Evolutionary conservation across 2,888 invertebrate genomes (phyloP).

Genomic region (Synergus japonicus): DNA sequence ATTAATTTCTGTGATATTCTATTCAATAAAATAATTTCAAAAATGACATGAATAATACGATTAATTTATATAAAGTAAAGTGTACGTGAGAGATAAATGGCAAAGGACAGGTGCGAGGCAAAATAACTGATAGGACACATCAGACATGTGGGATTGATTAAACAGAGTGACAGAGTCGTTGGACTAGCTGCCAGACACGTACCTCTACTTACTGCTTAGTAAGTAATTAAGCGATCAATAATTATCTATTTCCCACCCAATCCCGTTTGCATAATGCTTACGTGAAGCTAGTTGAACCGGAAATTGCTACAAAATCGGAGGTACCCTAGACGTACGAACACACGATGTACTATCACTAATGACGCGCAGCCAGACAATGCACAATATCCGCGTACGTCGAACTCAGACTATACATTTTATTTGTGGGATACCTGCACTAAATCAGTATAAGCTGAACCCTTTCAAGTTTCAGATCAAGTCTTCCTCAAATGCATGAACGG

Average conservation of each 20-base stretch:
- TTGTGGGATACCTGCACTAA: constrained; percentile 55
- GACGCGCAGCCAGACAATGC: constrained; percentile 42
- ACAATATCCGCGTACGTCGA: constrained; percentile 46
- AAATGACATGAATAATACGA: not conserved
- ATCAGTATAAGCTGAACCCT: constrained; percentile 59
- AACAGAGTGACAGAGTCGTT: constrained; percentile 31
- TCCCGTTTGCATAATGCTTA: constrained; percentile 60
- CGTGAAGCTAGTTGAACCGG: constrained; percentile 58
- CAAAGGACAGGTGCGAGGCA: not conserved
- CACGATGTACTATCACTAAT: not conserved
- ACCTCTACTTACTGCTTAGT: constrained; percentile 54
- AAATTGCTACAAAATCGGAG: constrained; percentile 63
- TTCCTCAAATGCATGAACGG: constrained; percentile 61
- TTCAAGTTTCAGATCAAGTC: constrained; percentile 57
- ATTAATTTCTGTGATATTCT: not conserved
- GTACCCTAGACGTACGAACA: constrained; percentile 33
- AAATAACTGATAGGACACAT: constrained; percentile 17
- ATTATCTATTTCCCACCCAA: constrained; percentile 64
- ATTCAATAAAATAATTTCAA: not conserved
- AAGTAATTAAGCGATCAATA: constrained; percentile 65
- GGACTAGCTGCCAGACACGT: constrained; percentile 2
- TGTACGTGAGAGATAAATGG: not conserved
- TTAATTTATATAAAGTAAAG: not conserved
- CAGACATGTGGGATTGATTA: constrained; percentile 8
- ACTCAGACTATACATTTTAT: constrained; percentile 44